A percentile compares a stretch with the other conserved stretches of the same genome.
These are phyloP conservation scores for Euwallacea fornicatus DNA, from an alignment of 1,140 invertebrate species.

Conservation along the genomic window DNA sequence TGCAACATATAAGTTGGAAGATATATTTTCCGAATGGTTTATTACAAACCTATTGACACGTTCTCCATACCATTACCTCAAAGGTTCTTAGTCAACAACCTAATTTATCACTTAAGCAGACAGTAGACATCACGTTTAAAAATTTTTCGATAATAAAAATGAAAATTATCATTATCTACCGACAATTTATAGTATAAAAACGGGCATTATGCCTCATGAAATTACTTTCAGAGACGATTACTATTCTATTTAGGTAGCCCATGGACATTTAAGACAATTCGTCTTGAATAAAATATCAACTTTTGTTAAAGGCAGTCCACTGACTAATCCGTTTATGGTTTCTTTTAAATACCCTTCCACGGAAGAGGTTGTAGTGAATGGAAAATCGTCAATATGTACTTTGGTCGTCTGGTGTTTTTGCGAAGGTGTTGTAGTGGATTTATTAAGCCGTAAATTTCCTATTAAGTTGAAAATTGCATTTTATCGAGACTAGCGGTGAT, in stretches of 20 bases:
- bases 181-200: conserved; percentile 2
- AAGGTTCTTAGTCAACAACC: too few relatives aligned
- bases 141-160: conserved; percentile 7
- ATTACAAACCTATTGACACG: too few relatives aligned
- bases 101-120: background rate
- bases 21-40: too few relatives aligned
- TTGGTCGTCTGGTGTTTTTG: too few relatives aligned
- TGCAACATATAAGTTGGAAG: too few relatives aligned
- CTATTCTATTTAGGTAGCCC: conserved; percentile 14
- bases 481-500: too few relatives aligned
- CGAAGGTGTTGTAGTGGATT: too few relatives aligned
- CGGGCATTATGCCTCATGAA: conserved; percentile 17
- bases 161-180: background rate
- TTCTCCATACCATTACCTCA: too few relatives aligned
- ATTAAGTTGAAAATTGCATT: background rate
- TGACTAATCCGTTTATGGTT: conserved; percentile 11
- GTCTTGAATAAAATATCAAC: conserved; percentile 19
- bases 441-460: too few relatives aligned
- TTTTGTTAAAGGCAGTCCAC: background rate
- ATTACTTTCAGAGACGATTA: conserved; percentile 10
- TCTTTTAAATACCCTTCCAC: conserved; percentile 18
- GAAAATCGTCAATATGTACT: too few relatives aligned
- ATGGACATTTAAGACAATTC: conserved; percentile 5
- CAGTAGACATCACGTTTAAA: background rate
- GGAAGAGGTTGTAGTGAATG: background rate